Evolutionary conservation across 1,140 invertebrate genomes (phyloP).

Genomic region (Lasaia peninsularis): DNA sequence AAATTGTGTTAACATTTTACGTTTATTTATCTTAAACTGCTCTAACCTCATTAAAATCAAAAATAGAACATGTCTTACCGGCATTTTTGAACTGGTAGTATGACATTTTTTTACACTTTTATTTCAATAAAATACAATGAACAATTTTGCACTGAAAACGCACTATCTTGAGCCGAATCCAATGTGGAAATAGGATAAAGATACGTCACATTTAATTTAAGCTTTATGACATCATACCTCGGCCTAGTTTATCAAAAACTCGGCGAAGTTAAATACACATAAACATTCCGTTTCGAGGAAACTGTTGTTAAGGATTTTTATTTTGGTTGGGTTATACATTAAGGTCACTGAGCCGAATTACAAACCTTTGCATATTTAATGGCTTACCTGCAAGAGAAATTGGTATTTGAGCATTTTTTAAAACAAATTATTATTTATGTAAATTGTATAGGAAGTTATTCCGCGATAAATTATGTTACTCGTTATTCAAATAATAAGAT

Average conservation of each 20-base stretch:
- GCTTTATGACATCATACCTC: conserved; percentile 59
- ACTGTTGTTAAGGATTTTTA: conserved; percentile 20
- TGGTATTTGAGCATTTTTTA: not conserved
- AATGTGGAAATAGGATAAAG: conserved; percentile 44
- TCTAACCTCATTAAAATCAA: conserved; percentile 6
- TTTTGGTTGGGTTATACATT: conserved; percentile 37
- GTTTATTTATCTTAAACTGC: too few relatives aligned
- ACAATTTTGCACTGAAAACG: conserved; percentile 8
- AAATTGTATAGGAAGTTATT: too few relatives aligned
- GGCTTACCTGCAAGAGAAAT: not conserved
- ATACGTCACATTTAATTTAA: conserved; percentile 71
- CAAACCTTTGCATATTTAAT: conserved; percentile 13
- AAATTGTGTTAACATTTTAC: too few relatives aligned
- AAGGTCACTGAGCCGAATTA: conserved; percentile 35
- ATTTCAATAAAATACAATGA: conserved; percentile 18
- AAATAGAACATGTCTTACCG: conserved; percentile 40
- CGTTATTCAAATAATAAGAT: too few relatives aligned
- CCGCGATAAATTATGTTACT: too few relatives aligned
- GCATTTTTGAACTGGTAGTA: conserved; percentile 45
- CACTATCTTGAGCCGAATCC: conserved; percentile 32
- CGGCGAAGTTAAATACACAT: conserved; percentile 34
- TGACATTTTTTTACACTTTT: conserved; percentile 40
- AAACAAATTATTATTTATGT: too few relatives aligned
- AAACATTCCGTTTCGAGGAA: conserved; percentile 32
- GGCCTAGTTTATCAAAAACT: conserved; percentile 47